A percentile compares a stretch with the other conserved stretches of the same genome.
phyloP scores from a whole-genome alignment of 2,888 invertebrate species.

The Eilema depressum region DNA sequence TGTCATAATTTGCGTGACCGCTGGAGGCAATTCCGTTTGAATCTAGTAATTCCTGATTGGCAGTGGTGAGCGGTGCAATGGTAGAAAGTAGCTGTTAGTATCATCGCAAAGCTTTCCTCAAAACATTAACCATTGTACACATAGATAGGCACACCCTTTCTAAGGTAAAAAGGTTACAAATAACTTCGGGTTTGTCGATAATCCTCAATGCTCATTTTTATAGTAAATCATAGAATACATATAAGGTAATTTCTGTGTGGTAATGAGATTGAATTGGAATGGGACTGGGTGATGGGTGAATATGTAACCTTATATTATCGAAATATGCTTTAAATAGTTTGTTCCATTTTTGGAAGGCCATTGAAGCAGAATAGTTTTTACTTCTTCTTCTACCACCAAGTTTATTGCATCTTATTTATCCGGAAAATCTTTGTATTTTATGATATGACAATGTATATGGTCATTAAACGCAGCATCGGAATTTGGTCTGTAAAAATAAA shows the following conservation, averaged over 20 bases:
- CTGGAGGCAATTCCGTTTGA: conserved; percentile 4
- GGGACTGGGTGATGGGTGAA: no score
- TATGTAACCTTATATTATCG: neutral
- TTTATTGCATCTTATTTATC: neutral
- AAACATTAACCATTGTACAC: neutral
- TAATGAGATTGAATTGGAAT: neutral
- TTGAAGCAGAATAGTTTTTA: conserved; percentile 4
- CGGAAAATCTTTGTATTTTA: neutral
- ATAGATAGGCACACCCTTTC: neutral
- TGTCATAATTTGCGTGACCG: conserved; percentile 4
- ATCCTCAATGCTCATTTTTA: neutral
- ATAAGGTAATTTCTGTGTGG: neutral
- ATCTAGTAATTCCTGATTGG: conserved; percentile 15
- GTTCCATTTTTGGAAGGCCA: neutral
- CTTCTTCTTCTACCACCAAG: no score
- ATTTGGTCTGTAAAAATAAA: neutral
- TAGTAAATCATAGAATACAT: neutral
- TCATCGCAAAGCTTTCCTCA: neutral
- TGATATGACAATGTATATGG: conserved; percentile 12
- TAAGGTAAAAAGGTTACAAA: neutral
- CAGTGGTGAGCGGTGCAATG: neutral
- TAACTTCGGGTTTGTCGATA: neutral
- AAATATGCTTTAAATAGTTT: conserved; percentile 7
- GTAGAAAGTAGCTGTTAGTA: neutral
- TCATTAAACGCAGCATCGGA: neutral